Evolutionary conservation across 1,140 invertebrate species (phyloP).

Genomic region (Brachionus rotundiformis): DNA sequence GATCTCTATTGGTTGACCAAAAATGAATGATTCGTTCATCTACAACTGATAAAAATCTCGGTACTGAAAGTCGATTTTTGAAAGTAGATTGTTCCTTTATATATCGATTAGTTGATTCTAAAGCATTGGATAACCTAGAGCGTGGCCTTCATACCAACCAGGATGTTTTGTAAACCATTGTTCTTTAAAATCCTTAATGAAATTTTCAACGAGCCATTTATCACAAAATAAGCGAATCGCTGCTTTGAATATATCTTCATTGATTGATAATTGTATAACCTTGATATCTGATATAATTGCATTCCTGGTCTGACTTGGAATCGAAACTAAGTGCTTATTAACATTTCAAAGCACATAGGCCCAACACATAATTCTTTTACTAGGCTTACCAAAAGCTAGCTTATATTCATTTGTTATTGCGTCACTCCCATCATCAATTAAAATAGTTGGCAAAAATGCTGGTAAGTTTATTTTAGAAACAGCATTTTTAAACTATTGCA

Average conservation of each 20-base stretch:
- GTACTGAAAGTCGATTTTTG: not conserved
- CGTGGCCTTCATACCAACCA: not conserved
- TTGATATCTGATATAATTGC: not conserved
- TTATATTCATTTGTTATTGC: not conserved
- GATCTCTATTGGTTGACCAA: not conserved
- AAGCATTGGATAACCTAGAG: not conserved
- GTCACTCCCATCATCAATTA: not conserved
- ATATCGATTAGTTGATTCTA: not conserved
- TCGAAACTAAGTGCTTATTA: not conserved
- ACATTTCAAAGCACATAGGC: not conserved
- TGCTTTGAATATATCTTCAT: not conserved
- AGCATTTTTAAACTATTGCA: not conserved
- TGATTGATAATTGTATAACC: not conserved
- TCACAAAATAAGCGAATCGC: not conserved
- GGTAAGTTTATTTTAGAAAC: not conserved
- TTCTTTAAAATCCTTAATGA: not conserved
- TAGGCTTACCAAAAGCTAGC: not conserved
- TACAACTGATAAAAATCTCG: not conserved
- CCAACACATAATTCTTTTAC: constrained; percentile 14
- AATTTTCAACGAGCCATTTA: not conserved
- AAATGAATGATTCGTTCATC: not conserved
- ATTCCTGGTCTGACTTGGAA: not conserved
- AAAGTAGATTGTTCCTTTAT: not conserved
- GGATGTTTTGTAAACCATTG: not conserved
- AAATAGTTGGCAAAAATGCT: not conserved